Base-by-base conservation (phyloP, 2,888 invertebrate species). In the Oxyscelio sp. region DNA sequence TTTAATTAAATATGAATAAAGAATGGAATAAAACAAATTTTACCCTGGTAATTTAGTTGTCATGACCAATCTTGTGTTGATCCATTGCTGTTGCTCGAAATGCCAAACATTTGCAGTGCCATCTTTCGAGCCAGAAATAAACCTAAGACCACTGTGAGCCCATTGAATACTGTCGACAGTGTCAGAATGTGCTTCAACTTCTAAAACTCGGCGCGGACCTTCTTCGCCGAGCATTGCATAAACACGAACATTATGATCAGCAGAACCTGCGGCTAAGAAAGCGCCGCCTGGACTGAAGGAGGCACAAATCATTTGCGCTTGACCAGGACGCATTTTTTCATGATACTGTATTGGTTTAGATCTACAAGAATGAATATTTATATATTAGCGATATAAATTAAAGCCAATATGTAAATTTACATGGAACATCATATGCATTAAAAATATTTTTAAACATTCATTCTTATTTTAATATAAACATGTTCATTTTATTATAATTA, bases 91-190 rank as follows among this genome's bases (percentile, higher is more conserved):
- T 84, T 97, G 96, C 94, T 98, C 97, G 93, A 98, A 97, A 87
- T 97, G 96, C 99, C 99, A 99, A 74, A 99, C 96, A 86, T 98
- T 97, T 0, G 99, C 99, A 1, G 97, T 97, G 17, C 99, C 99
- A 95, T 99, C 99, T 93, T 98, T 98, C 90, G 98, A 98, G 9
- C 99, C 99, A 17, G 98, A 99, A 79, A 99, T 96, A 94, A 99
- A 99, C 84, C 97, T 95, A 68, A 98, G 95, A 0, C 98, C 97
- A 48, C 95, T 95, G 94, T 99, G 98, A 45, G 98, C 97, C 98
- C 99, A 99, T 90, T 98, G 97, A 66, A 99, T 97, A 71, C 98
- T 98, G 95, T 99, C 99, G 24, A 99, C 99, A 0, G 98, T 96
- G 94, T 99, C 99, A 0, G 95, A 95, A 93, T 99, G 98, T 0